A percentile compares a stretch with the other conserved stretches of the same genome.
These are phyloP conservation scores for Parauchenoglanis punctatus DNA, from an alignment of 2,797 vertebrate genomes.

Conservation along the genomic window DNA sequence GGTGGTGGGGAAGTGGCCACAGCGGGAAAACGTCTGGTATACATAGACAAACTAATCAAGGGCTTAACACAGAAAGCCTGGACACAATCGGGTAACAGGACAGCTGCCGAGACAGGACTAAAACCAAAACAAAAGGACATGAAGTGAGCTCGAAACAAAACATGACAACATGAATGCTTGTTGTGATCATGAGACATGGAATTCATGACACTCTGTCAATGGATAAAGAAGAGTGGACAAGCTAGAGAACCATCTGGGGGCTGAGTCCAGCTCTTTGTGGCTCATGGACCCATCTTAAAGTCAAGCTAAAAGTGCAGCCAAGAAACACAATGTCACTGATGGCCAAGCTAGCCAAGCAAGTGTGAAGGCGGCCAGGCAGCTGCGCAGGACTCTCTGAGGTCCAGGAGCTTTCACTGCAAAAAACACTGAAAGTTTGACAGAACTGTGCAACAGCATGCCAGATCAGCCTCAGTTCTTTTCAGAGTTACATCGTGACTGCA, in stretches of 20 bases:
- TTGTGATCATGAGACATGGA: not conserved
- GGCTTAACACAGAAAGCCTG: not conserved
- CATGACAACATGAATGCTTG: not conserved
- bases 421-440: conserved; percentile 41
- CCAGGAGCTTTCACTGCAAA: conserved; percentile 29
- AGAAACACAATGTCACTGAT: conserved; percentile 30
- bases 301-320: conserved; percentile 22
- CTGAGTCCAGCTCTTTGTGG: not conserved
- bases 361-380: conserved; percentile 53
- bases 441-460: conserved; percentile 58
- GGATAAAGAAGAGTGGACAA: conserved; percentile 15
- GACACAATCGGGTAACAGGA: not conserved
- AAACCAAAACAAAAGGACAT: not conserved
- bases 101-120: not conserved
- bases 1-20: not conserved
- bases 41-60: not conserved
- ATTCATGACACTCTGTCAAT: not conserved
- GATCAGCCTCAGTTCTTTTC: conserved; percentile 32
- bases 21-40: not conserved
- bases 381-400: conserved; percentile 42
- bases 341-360: conserved; percentile 17
- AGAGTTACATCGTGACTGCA: conserved; percentile 25
- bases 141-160: conserved; percentile 20
- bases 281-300: conserved; percentile 16
- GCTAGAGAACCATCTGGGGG: not conserved